Conservation (phyloP, 1,140 invertebrate genomes). For the Drosophila repletoides region DNA sequence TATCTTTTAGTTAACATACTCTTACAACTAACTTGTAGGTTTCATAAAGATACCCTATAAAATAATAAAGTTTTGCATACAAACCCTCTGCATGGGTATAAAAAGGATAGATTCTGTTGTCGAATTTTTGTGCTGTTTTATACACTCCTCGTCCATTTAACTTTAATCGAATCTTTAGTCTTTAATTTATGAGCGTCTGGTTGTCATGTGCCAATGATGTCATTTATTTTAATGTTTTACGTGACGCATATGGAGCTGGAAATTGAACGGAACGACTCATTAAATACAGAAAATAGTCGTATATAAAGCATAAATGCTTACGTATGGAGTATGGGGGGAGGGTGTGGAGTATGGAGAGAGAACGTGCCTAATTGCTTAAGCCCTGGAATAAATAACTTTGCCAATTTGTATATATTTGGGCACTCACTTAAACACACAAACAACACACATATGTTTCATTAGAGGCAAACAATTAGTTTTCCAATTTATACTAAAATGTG, state of each 20-base stretch:
- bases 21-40: too few species aligned
- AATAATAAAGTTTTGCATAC: too few species aligned
- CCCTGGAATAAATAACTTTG: neutral
- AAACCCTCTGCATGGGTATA: too few species aligned
- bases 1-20: too few species aligned
- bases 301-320: conserved; percentile 54
- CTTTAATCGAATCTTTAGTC: neutral
- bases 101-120: too few species aligned
- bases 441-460: too few species aligned
- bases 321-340: too few species aligned
- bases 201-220: conserved; percentile 15
- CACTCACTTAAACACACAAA: conserved; percentile 40
- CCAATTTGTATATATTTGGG: neutral
- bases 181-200: conserved; percentile 20
- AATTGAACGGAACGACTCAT: conserved; percentile 63
- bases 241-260: conserved; percentile 55
- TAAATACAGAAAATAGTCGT: conserved; percentile 61
- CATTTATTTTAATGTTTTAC: conserved; percentile 74
- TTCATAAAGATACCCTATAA: too few species aligned
- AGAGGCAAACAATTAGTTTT: conserved; percentile 68
- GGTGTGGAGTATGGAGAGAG: too few species aligned
- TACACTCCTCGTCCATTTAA: too few species aligned
- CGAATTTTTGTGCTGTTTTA: too few species aligned
- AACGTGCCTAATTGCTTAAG: conserved; percentile 67
- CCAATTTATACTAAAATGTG: conserved; percentile 64